Evolutionary conservation across 2,888 invertebrate genomes (phyloP).

Genomic region (Eupithecia insigniata): DNA sequence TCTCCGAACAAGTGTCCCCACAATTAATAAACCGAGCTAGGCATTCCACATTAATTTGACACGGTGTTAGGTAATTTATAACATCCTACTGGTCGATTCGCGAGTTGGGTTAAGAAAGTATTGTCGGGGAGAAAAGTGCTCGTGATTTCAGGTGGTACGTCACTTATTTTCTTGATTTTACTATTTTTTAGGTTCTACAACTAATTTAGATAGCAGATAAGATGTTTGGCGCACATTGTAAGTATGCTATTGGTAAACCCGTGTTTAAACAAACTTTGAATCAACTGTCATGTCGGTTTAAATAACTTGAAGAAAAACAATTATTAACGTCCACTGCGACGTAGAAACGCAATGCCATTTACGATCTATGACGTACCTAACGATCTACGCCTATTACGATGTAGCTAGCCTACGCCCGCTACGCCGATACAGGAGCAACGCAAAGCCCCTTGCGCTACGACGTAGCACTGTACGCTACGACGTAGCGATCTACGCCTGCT

Average conservation of each 20-base stretch:
- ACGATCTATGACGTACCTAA: neutral
- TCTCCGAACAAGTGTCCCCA: conserved; percentile 73
- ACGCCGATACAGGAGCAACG: neutral
- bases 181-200: neutral
- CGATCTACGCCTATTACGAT: neutral
- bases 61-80: conserved; percentile 83
- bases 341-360: neutral
- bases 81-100: conserved; percentile 74
- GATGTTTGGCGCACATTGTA: neutral
- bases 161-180: neutral
- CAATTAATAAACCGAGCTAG: conserved; percentile 79
- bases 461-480: neutral
- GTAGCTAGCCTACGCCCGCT: neutral
- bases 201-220: neutral
- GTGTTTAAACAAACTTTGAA: no score
- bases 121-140: conserved; percentile 49
- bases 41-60: conserved; percentile 84
- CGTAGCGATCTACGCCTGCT: neutral
- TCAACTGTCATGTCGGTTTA: neutral
- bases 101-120: conserved; percentile 48
- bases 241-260: no score
- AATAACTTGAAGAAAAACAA: neutral
- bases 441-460: neutral
- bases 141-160: neutral
- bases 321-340: neutral